phyloP scores from a whole-genome alignment of 1,140 invertebrate genomes.

The Oncopodura yosiiana region DNA sequence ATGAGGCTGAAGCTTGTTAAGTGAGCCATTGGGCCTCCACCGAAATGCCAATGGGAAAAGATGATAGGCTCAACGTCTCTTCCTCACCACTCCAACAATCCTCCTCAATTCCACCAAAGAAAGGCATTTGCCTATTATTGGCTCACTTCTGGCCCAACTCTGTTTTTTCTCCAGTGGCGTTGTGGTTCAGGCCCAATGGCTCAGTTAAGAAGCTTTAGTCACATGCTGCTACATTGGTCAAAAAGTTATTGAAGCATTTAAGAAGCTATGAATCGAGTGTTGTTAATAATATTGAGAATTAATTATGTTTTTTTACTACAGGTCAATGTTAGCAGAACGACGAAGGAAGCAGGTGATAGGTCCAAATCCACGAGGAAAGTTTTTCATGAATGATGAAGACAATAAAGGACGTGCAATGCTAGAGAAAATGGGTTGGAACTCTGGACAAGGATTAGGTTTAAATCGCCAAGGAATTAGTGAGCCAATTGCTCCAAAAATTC shows the following conservation, averaged over 20 bases:
- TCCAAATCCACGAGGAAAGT: constrained; percentile 31
- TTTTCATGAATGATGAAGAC: constrained; percentile 24
- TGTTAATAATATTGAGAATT: not conserved
- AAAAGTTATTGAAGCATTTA: not conserved
- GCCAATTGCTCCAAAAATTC: constrained; percentile 28
- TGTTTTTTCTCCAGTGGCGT: too few relatives aligned
- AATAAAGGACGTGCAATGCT: constrained; percentile 25
- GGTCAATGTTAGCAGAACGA: constrained; percentile 30
- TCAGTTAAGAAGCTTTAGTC: not conserved
- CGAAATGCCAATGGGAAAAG: too few relatives aligned
- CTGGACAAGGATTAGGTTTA: constrained; percentile 27
- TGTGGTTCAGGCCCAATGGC: not conserved
- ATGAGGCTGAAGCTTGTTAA: too few relatives aligned
- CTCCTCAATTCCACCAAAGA: too few relatives aligned
- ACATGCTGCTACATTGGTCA: not conserved
- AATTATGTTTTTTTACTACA: too few relatives aligned
- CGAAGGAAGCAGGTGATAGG: constrained; percentile 26
- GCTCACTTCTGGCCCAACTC: too few relatives aligned
- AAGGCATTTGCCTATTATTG: too few relatives aligned
- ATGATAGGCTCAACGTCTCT: too few relatives aligned
- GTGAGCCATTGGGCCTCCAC: too few relatives aligned
- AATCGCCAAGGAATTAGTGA: constrained; percentile 25
- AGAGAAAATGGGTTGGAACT: constrained; percentile 30
- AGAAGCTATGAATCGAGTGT: not conserved
- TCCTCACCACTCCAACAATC: too few relatives aligned